A percentile compares a stretch with the other conserved stretches of the same genome.
Conservation (phyloP, 1,140 invertebrate genomes). For the Lineus longissimus region DNA sequence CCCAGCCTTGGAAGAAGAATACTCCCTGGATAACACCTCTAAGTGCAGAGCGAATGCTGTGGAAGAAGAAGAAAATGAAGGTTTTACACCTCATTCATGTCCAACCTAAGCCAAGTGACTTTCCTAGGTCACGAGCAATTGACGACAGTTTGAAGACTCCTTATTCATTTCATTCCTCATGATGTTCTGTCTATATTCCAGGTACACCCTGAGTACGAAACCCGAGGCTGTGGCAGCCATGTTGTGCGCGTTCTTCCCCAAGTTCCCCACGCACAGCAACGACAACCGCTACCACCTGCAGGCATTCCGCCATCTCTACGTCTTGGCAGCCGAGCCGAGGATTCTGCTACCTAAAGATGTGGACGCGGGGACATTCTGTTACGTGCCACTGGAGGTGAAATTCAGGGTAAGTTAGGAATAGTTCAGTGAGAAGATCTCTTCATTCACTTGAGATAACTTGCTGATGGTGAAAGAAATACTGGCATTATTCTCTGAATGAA, state of each 20-base stretch:
- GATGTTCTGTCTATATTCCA: conserved; percentile 30
- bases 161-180: neutral
- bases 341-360: conserved; percentile 83
- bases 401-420: conserved; percentile 43
- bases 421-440: neutral
- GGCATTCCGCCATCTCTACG: conserved; percentile 92
- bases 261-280: conserved; percentile 92
- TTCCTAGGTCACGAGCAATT: too few relatives aligned
- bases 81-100: too few relatives aligned
- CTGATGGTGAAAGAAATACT: too few relatives aligned
- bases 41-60: too few relatives aligned
- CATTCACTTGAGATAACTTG: neutral
- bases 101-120: too few relatives aligned
- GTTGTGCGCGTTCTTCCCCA: conserved; percentile 90
- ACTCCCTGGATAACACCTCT: too few relatives aligned
- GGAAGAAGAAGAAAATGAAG: too few relatives aligned
- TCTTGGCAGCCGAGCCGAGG: conserved; percentile 84
- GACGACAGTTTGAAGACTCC: too few relatives aligned
- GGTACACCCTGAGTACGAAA: conserved; percentile 79
- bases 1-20: too few relatives aligned
- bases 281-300: conserved; percentile 95
- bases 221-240: conserved; percentile 81
- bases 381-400: conserved; percentile 69
- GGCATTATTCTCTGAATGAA: neutral
- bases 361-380: conserved; percentile 65